These are phyloP conservation scores for Labeo calbasu DNA, from an alignment of 2,797 vertebrate species.

Conservation along the genomic window DNA sequence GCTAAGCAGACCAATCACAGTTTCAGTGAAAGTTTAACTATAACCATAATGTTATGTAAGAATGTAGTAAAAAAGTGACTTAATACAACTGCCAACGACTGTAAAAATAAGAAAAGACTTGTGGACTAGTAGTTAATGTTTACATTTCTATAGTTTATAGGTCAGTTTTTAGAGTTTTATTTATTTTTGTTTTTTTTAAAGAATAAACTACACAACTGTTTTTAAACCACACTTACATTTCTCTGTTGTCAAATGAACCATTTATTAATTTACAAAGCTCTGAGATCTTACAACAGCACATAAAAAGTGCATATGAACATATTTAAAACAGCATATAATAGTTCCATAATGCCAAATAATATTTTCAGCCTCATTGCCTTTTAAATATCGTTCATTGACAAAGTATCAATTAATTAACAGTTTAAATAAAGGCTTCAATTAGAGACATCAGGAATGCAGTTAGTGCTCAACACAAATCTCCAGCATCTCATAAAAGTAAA, in stretches of 20 bases:
- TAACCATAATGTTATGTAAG: constrained; percentile 14
- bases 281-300: not conserved
- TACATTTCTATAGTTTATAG: not conserved
- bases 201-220: not conserved
- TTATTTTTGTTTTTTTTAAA: not conserved
- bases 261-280: constrained; percentile 3
- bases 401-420: not conserved
- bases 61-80: not conserved
- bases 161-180: not conserved
- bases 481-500: not conserved
- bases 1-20: not conserved
- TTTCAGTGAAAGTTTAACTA: constrained; percentile 1
- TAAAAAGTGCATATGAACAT: not conserved
- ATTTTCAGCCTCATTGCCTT: not conserved
- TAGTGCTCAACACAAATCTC: not conserved
- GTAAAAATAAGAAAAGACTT: not conserved
- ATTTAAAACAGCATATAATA: not conserved
- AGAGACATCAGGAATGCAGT: not conserved
- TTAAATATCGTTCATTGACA: not conserved
- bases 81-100: not conserved
- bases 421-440: not conserved
- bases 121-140: not conserved
- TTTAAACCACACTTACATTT: not conserved
- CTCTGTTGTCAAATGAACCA: not conserved
- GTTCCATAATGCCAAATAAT: not conserved